These are phyloP conservation scores for Bostrychus sinensis DNA, from an alignment of 2,113 vertebrate species.

Conservation along the genomic window DNA sequence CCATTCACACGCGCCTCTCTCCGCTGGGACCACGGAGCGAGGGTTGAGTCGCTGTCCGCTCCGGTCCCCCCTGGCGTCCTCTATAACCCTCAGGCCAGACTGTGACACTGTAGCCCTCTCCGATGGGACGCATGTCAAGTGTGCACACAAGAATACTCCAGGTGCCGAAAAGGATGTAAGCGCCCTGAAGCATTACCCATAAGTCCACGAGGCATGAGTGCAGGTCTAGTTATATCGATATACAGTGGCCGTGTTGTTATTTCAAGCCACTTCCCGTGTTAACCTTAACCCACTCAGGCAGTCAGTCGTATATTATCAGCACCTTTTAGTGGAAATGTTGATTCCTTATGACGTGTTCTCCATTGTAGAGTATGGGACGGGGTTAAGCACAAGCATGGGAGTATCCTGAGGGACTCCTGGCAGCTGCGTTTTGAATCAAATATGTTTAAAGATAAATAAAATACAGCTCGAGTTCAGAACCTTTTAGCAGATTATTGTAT, in stretches of 20 bases:
- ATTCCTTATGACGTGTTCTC: constrained; percentile 33
- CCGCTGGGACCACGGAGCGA: constrained; percentile 11
- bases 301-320: constrained; percentile 33
- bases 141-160: constrained; percentile 46
- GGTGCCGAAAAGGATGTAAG: constrained; percentile 50
- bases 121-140: constrained; percentile 62
- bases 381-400: constrained; percentile 11
- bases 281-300: constrained; percentile 37
- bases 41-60: constrained; percentile 38
- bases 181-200: constrained; percentile 50
- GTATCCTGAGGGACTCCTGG: constrained; percentile 22
- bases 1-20: constrained; percentile 31
- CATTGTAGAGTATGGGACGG: neutral
- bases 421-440: constrained; percentile 32
- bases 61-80: constrained; percentile 27
- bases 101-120: constrained; percentile 57
- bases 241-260: constrained; percentile 23
- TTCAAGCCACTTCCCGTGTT: constrained; percentile 23
- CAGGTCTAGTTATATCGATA: constrained; percentile 36
- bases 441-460: constrained; percentile 33
- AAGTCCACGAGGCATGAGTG: constrained; percentile 26
- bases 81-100: constrained; percentile 59
- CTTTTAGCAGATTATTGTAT: constrained; percentile 16
- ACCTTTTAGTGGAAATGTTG: constrained; percentile 17
- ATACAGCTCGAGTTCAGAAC: constrained; percentile 20